Evolutionary conservation across 2,888 invertebrate genomes (phyloP).

Genomic region (Bruchidius siliquastri): DNA sequence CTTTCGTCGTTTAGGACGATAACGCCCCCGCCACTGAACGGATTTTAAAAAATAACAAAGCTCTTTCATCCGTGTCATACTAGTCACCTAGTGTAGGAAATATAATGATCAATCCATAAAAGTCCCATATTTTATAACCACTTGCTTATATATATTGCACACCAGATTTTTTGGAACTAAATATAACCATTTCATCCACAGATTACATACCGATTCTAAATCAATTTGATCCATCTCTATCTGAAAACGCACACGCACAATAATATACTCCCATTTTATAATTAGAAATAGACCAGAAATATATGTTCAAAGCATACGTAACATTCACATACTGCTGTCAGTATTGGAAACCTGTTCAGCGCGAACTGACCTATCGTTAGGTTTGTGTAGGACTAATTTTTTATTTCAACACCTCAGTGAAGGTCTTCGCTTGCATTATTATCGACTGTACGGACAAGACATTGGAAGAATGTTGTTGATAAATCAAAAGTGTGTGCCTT

Average conservation of each 20-base stretch:
- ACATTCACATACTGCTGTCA: background rate
- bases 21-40: too few relatives aligned
- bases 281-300: background rate
- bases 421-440: background rate
- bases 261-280: background rate
- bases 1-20: too few relatives aligned
- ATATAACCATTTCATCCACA: too few relatives aligned
- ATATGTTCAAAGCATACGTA: background rate
- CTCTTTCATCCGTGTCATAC: too few relatives aligned
- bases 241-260: background rate
- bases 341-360: background rate
- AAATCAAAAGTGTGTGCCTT: background rate
- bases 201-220: too few relatives aligned
- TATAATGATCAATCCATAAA: too few relatives aligned
- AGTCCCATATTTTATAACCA: too few relatives aligned
- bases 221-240: background rate
- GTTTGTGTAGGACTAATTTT: background rate
- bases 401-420: background rate
- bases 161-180: too few relatives aligned
- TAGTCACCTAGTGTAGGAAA: too few relatives aligned
- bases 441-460: background rate
- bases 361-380: background rate
- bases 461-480: background rate
- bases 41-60: too few relatives aligned
- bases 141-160: too few relatives aligned